Percentiles rank a stretch among this genome's conserved stretches.
Conservation (phyloP, 2,113 vertebrate genomes). For the Semicossyphus pulcher region DNA sequence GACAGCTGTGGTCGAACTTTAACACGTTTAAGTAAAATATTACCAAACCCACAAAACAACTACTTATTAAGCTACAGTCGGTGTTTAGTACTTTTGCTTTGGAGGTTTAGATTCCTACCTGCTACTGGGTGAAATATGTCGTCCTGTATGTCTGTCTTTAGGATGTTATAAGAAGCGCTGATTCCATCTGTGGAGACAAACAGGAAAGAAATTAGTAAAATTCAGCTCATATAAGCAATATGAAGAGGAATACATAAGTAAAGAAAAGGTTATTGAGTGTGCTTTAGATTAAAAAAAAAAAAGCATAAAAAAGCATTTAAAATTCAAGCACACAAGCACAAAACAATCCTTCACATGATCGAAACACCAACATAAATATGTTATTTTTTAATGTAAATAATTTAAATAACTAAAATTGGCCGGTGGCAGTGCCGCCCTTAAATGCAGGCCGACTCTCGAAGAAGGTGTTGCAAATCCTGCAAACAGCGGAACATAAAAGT, state of each 20-base stretch:
- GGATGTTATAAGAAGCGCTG: constrained; percentile 44
- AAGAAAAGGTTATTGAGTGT: neutral
- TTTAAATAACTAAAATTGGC: too few relatives aligned
- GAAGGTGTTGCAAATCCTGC: neutral
- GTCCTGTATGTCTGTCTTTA: constrained; percentile 66
- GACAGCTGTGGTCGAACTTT: constrained; percentile 20
- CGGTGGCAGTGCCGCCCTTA: too few relatives aligned
- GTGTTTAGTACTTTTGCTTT: neutral
- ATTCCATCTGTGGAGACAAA: constrained; percentile 79
- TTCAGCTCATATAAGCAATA: neutral
- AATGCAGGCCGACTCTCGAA: too few relatives aligned
- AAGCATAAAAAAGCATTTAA: neutral
- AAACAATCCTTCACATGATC: too few relatives aligned
- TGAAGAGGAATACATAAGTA: neutral
- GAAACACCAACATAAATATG: too few relatives aligned
- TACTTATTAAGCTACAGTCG: constrained; percentile 25
- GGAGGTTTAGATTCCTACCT: constrained; percentile 59
- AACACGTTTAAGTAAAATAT: constrained; percentile 36
- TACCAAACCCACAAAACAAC: neutral
- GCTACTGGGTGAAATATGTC: constrained; percentile 38
- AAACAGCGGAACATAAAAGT: constrained; percentile 5
- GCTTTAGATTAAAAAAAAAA: too few relatives aligned
- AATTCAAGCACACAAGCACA: too few relatives aligned
- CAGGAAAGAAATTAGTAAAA: constrained; percentile 2
- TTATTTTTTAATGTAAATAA: too few relatives aligned